These are phyloP conservation scores for Distichodus sexfasciatus DNA, from an alignment of 2,797 vertebrate genomes.

Conservation along the genomic window DNA sequence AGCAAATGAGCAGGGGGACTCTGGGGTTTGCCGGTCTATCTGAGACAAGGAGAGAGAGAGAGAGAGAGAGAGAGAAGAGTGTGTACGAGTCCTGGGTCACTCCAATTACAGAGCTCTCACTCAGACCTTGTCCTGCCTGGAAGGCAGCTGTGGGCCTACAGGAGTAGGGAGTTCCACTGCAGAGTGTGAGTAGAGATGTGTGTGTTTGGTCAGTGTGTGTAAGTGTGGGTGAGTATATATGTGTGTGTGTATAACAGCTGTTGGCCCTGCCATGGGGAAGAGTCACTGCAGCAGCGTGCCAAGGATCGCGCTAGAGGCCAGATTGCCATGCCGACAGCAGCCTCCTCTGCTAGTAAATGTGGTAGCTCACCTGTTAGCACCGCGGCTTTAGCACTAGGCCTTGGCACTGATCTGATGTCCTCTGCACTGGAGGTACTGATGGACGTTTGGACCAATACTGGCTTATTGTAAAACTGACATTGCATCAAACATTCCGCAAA, in stretches of 20 bases:
- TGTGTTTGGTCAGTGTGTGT: slow-evolving; percentile 36
- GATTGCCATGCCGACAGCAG: slow-evolving; percentile 13
- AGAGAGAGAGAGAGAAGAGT: neutral
- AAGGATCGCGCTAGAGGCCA: slow-evolving; percentile 29
- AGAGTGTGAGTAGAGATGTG: slow-evolving; percentile 16
- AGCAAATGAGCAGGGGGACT: slow-evolving; percentile 58
- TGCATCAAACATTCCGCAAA: too few species aligned
- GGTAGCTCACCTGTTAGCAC: slow-evolving; percentile 40
- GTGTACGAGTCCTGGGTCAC: slow-evolving; percentile 46
- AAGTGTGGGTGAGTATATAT: slow-evolving; percentile 30
- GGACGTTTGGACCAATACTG: too few species aligned
- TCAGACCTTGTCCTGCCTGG: slow-evolving; percentile 49
- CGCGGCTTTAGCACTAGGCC: too few species aligned
- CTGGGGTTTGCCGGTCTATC: slow-evolving; percentile 55
- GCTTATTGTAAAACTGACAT: too few species aligned
- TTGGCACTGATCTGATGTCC: too few species aligned
- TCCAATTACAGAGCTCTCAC: slow-evolving; percentile 61
- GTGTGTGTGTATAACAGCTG: slow-evolving; percentile 31
- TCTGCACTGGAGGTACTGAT: too few species aligned
- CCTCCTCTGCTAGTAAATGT: slow-evolving; percentile 1
- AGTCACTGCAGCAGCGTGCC: neutral
- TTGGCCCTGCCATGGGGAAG: slow-evolving; percentile 5
- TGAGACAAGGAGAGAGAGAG: slow-evolving; percentile 34
- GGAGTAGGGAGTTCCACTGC: slow-evolving; percentile 28
- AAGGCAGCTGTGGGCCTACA: slow-evolving; percentile 46